Evolutionary conservation across 1,140 invertebrate genomes (phyloP).

Genomic region (Pseudomyrmex concolor): DNA sequence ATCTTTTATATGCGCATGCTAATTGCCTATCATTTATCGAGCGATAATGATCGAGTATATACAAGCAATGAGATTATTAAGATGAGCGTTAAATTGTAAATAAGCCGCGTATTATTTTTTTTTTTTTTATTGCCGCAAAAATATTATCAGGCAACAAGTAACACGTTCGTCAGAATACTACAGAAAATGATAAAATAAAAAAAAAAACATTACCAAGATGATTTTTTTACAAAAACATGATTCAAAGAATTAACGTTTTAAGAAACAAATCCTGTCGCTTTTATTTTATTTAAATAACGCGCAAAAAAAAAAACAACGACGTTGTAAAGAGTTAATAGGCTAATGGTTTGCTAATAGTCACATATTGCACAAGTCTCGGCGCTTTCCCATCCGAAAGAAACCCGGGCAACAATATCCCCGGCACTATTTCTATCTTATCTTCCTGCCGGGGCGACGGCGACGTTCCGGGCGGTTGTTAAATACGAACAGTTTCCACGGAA

Average conservation of each 20-base stretch:
- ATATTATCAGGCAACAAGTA: no score
- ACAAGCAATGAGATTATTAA: neutral
- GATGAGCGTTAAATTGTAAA: no score
- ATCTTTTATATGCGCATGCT: neutral
- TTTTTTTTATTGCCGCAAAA: no score
- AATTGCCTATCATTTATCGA: neutral
- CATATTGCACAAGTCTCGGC: conserved; percentile 39
- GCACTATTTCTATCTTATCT: conserved; percentile 66
- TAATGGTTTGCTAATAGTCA: conserved; percentile 43
- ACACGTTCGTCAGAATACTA: neutral
- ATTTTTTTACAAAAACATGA: conserved; percentile 1
- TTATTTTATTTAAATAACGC: neutral
- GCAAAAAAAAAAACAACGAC: neutral
- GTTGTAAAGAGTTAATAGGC: conserved; percentile 30
- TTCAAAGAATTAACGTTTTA: neutral
- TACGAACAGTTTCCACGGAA: conserved; percentile 78
- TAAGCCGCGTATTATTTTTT: no score
- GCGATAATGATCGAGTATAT: neutral
- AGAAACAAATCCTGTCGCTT: neutral
- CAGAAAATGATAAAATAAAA: neutral
- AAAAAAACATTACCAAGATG: neutral
- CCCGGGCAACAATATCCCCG: conserved; percentile 42
- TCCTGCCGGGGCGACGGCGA: conserved; percentile 51
- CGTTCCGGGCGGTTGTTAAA: conserved; percentile 68
- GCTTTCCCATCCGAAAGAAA: conserved; percentile 53